Evolutionary conservation across 2,113 vertebrate species (phyloP).

Genomic region (Muntiacus reevesi): DNA sequence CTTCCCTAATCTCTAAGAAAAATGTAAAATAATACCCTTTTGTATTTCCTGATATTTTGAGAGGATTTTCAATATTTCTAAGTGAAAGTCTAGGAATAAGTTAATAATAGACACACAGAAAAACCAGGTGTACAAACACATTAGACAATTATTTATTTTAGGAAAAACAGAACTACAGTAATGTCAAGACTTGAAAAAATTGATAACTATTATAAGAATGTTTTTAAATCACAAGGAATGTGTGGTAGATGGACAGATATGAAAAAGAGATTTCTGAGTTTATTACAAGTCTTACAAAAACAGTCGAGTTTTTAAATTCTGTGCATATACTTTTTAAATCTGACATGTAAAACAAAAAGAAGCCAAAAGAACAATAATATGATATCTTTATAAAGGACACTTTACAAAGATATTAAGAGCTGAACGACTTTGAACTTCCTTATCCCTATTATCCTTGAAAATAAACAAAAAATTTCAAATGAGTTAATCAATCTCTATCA

Average conservation of each 20-base stretch:
- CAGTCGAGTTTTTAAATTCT: not conserved
- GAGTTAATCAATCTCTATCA: not conserved
- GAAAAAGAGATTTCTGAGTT: not conserved
- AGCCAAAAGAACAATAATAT: not conserved
- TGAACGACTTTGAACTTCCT: not conserved
- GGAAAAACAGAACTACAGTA: not conserved
- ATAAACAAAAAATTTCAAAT: not conserved
- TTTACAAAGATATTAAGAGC: not conserved
- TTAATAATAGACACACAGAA: not conserved
- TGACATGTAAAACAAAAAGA: not conserved
- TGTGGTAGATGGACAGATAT: not conserved
- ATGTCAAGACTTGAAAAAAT: not conserved
- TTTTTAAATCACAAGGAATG: not conserved
- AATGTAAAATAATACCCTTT: not conserved
- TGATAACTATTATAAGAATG: not conserved
- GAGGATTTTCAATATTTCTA: not conserved
- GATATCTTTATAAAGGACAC: not conserved
- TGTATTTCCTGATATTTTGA: not conserved
- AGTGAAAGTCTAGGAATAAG: not conserved
- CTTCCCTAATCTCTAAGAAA: not conserved
- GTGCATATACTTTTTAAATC: not conserved
- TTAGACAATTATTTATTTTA: not conserved
- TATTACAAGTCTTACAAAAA: not conserved
- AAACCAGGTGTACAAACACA: not conserved
- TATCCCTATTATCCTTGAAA: not conserved